Evolutionary conservation across 2,888 invertebrate species (phyloP), one percentile per base, ranked within the genome.

Genomic region (Xiphydria camelus): DNA sequence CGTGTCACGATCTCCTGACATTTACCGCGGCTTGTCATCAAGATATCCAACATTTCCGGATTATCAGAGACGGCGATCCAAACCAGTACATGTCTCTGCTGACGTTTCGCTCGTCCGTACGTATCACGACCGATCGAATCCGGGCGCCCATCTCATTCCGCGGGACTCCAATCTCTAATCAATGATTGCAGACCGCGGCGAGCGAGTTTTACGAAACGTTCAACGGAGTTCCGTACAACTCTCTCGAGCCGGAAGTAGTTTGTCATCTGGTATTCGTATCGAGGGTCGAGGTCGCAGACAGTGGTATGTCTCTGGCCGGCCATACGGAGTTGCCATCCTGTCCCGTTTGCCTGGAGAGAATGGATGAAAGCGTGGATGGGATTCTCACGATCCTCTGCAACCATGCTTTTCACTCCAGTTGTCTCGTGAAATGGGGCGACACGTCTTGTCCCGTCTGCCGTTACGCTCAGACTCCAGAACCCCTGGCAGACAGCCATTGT

Each of bases 321-420:
- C 91, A 94, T 68, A 95, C 94, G 0, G 99, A 99, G 76, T 79
- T 99, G 48, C 99, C 99, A 9, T 94, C 91, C 3, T 99, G 99
- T 74, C 94, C 98, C 2, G 96, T 97, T 7, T 97, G 96, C 73
- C 76, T 96, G 41, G 98, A 99, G 77, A 85, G 96, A 47, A 93
- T 94, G 97, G 99, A 99, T 76, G 99, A 99, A 78, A 94, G 95
- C 61, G 94, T 97, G 7, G 95, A 97, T 72, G 96, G 97, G 7
- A 92, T 99, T 51, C 79, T 99, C 57, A 97, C 96, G 19, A 96
- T 99, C 69, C 83, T 98, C 49, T 99, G 99, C 75, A 98, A 98
- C 78, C 99, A 99, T 78, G 89, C 94, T 1, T 99, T 99, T 78
- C 99, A 99, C 78, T 89, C 94, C 6, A 88, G 87, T 67, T 99